Conservation (phyloP, 2,888 invertebrate species). For the Lycia hirtaria region DNA sequence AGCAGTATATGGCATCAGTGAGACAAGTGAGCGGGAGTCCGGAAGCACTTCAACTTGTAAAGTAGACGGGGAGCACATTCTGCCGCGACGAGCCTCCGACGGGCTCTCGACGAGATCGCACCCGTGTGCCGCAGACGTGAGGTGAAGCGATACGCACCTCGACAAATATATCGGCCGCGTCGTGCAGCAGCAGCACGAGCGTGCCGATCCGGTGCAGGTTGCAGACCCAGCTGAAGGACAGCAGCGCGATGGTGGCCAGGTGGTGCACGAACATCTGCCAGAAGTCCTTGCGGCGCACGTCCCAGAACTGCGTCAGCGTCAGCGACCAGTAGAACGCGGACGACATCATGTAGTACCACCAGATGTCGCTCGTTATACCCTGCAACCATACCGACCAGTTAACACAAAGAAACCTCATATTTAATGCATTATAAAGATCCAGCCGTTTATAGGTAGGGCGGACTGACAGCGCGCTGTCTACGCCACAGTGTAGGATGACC, state of each 20-base stretch:
- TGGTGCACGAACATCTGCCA: conserved; percentile 99
- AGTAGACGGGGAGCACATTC: no score
- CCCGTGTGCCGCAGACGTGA: no score
- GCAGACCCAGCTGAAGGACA: conserved; percentile 96
- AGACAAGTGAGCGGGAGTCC: no score
- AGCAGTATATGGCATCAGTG: no score
- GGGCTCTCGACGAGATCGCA: no score
- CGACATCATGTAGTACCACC: conserved; percentile 98
- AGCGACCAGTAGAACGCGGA: conserved; percentile 97
- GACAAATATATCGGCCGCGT: conserved; percentile 94
- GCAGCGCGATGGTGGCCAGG: conserved; percentile 93
- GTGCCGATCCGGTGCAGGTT: conserved; percentile 96
- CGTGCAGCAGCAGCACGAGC: conserved; percentile 93
- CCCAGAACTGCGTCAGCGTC: conserved; percentile 95
- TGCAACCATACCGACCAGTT: conserved; percentile 72
- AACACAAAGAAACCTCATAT: no score
- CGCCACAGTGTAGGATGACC: no score
- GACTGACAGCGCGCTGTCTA: no score
- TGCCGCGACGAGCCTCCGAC: no score
- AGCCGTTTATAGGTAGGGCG: no score
- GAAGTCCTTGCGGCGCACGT: conserved; percentile 95
- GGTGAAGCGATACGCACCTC: conserved; percentile 89
- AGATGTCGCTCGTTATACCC: conserved; percentile 92
- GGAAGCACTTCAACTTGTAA: no score
- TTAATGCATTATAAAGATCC: no score